These are phyloP conservation scores for Lithobius niger DNA, from an alignment of 1,140 invertebrate species.

Conservation along the genomic window DNA sequence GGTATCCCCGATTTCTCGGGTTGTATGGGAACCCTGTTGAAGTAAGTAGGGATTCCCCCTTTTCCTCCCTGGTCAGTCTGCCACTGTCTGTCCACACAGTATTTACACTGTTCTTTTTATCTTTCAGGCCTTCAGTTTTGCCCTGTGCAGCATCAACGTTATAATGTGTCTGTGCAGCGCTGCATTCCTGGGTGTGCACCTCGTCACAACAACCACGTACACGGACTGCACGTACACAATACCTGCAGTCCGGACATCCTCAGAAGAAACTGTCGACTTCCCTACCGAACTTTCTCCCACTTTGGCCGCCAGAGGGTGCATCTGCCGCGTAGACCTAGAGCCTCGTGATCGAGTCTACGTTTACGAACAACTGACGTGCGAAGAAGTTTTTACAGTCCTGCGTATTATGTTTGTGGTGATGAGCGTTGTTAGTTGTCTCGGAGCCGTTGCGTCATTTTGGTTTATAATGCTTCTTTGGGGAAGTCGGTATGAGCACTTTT, in stretches of 20 bases:
- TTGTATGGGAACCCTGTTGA: too few species aligned
- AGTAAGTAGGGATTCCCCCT: too few species aligned
- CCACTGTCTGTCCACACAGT: too few species aligned
- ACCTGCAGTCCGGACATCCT: not conserved
- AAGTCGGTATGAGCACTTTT: conserved; percentile 5
- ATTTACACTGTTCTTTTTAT: conserved; percentile 1
- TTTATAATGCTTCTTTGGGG: not conserved
- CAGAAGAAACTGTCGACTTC: too few species aligned
- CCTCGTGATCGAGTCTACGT: not conserved
- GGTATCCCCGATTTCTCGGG: too few species aligned
- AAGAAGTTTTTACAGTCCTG: not conserved
- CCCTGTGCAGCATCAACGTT: not conserved
- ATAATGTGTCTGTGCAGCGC: not conserved
- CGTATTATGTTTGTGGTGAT: not conserved
- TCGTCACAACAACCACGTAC: not conserved
- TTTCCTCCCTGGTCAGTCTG: too few species aligned
- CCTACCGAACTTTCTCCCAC: not conserved
- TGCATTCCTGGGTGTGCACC: not conserved
- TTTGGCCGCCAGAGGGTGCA: not conserved
- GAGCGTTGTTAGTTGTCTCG: not conserved
- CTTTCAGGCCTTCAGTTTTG: conserved; percentile 2
- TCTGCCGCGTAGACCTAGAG: not conserved
- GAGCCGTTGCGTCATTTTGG: not conserved
- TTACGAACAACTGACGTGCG: not conserved
- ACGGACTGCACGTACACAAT: not conserved